phyloP scores from a whole-genome alignment of 2,888 invertebrate genomes.

The Clusia tigrina region DNA sequence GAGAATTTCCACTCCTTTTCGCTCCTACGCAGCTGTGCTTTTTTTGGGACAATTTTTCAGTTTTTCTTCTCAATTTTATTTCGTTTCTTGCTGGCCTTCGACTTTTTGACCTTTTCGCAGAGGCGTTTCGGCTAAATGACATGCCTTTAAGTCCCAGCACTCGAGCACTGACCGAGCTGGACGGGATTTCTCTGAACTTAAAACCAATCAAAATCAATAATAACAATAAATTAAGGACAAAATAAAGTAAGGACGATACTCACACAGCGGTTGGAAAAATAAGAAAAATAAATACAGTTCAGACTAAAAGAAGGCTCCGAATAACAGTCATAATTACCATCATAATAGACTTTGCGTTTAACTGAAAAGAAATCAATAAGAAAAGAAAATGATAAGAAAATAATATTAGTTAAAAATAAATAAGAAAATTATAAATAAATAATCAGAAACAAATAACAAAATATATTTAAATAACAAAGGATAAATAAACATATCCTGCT shows the following conservation, averaged over 20 bases:
- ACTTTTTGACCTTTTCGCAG: conserved; percentile 9
- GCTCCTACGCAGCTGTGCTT: background rate
- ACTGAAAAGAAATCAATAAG: conserved; percentile 39
- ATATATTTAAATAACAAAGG: background rate
- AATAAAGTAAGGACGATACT: too few relatives aligned
- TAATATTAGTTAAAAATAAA: background rate
- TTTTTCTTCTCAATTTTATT: background rate
- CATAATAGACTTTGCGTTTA: background rate
- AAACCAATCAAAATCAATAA: conserved; percentile 40
- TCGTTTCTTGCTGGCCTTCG: conserved; percentile 1
- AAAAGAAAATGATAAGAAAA: conserved; percentile 5
- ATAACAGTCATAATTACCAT: conserved; percentile 10
- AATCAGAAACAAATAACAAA: background rate
- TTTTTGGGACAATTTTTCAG: background rate
- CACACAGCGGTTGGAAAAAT: too few relatives aligned
- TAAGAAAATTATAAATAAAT: background rate
- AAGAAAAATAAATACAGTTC: too few relatives aligned
- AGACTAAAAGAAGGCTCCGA: too few relatives aligned
- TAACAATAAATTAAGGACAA: too few relatives aligned
- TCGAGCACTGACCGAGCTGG: too few relatives aligned
- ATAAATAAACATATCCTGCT: too few relatives aligned
- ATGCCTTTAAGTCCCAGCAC: too few relatives aligned
- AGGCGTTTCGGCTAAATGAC: too few relatives aligned
- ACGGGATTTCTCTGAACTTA: conserved; percentile 5
- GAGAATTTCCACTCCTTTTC: too few relatives aligned